Conservation (phyloP, 2,888 invertebrate species). For the Drosophila falleni region DNA sequence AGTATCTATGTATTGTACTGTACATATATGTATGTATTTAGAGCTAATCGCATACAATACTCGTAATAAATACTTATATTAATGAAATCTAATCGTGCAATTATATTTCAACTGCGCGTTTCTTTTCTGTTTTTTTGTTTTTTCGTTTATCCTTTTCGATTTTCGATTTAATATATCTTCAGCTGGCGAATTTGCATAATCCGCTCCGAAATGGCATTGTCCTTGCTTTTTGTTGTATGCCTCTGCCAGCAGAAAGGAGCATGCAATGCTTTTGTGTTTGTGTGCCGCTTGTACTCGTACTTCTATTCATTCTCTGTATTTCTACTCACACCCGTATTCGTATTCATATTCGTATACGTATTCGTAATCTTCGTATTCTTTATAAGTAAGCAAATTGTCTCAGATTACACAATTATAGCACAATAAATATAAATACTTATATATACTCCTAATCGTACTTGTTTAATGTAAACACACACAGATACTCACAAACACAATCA, state of each 20-base stretch:
- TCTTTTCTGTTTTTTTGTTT: background rate
- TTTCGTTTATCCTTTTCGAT: conserved; percentile 4
- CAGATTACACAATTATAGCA: conserved; percentile 36
- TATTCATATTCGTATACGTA: background rate
- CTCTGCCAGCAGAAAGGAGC: conserved; percentile 26
- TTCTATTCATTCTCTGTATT: background rate
- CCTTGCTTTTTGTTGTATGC: conserved; percentile 41
- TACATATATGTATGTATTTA: conserved; percentile 12
- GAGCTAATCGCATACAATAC: conserved; percentile 26
- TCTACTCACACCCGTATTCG: background rate
- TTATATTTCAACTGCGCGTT: conserved; percentile 20
- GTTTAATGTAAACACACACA: conserved; percentile 27
- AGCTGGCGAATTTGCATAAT: conserved; percentile 34
- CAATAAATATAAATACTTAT: background rate
- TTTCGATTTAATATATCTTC: conserved; percentile 27
- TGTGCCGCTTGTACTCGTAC: conserved; percentile 28
- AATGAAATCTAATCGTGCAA: conserved; percentile 18
- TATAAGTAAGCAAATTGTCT: conserved; percentile 40
- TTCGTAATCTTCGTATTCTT: conserved; percentile 11
- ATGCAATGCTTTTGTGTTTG: conserved; percentile 43
- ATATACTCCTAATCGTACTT: conserved; percentile 5
- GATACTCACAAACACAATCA: conserved; percentile 10
- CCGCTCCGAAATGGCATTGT: conserved; percentile 14
- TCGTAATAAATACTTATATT: conserved; percentile 30
- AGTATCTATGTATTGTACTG: conserved; percentile 20